Percentiles rank a stretch among this genome's conserved stretches.
Evolutionary conservation across 1,140 invertebrate genomes (phyloP).

Genomic region (Nephila pilipes): DNA sequence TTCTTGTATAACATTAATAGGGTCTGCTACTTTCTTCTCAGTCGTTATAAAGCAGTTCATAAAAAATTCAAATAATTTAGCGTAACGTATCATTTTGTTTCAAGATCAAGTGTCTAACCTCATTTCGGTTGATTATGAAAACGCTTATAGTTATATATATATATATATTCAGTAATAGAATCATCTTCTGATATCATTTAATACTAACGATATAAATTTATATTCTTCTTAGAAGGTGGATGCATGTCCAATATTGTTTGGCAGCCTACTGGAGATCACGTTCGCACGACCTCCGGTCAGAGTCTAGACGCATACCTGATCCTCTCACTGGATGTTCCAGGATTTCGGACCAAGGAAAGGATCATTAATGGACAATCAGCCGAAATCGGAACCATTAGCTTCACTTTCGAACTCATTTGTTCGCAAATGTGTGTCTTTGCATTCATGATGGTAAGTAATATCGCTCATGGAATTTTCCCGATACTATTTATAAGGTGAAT

Average conservation of each 20-base stretch:
- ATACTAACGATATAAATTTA: no score
- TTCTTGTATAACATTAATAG: no score
- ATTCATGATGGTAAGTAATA: constrained; percentile 81
- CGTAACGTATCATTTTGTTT: no score
- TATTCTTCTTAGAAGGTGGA: constrained; percentile 43
- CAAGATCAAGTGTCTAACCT: no score
- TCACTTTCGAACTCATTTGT: constrained; percentile 84
- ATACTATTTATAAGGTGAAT: no score
- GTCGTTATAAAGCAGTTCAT: no score
- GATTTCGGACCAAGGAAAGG: constrained; percentile 82
- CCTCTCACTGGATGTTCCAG: constrained; percentile 82
- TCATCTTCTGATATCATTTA: no score
- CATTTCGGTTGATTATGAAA: no score
- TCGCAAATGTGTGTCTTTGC: constrained; percentile 82
- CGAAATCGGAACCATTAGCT: constrained; percentile 82
- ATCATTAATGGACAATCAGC: constrained; percentile 81
- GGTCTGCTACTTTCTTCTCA: no score
- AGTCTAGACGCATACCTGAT: constrained; percentile 82
- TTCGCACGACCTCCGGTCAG: constrained; percentile 82
- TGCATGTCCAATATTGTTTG: constrained; percentile 81
- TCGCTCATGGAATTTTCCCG: not conserved
- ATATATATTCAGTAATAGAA: no score
- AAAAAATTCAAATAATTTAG: no score
- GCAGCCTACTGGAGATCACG: constrained; percentile 82
- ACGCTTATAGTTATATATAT: no score